Conservation (phyloP, 2,888 invertebrate genomes). For the Thereva unica region DNA sequence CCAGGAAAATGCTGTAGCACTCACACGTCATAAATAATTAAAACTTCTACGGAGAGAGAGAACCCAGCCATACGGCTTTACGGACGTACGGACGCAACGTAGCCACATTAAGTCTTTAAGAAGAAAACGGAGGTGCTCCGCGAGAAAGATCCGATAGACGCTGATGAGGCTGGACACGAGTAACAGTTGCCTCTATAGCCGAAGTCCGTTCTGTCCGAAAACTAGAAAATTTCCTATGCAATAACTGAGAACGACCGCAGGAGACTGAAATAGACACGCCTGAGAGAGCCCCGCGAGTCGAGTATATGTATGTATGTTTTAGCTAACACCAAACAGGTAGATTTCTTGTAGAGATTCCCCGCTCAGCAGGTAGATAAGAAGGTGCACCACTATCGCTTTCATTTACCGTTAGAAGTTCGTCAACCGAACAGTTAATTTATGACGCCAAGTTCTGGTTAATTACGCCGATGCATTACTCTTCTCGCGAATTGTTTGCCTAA, state of each 20-base stretch:
- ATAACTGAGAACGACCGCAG: too few species aligned
- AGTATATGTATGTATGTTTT: constrained; percentile 15
- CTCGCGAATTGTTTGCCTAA: constrained; percentile 5
- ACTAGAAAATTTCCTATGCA: too few species aligned
- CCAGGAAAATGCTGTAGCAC: background rate
- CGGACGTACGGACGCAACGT: too few species aligned
- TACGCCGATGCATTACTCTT: constrained; percentile 18
- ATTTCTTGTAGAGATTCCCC: background rate
- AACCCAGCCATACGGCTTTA: too few species aligned
- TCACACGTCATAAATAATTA: constrained; percentile 15
- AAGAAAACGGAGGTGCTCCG: too few species aligned
- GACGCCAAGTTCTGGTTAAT: constrained; percentile 31
- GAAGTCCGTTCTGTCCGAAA: too few species aligned
- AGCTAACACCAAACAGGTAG: background rate
- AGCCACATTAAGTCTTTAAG: too few species aligned
- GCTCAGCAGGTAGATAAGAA: constrained; percentile 10
- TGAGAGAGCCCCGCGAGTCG: constrained; percentile 9
- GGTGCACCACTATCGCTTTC: constrained; percentile 38
- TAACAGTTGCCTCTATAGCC: too few species aligned
- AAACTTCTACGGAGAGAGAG: background rate
- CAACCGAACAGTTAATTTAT: constrained; percentile 38
- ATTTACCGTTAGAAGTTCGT: constrained; percentile 40
- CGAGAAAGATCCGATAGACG: too few species aligned
- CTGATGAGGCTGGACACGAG: too few species aligned
- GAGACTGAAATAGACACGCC: constrained; percentile 25